Evolutionary conservation across 2,113 vertebrate genomes (phyloP).

Genomic region (Ramphastos sulfuratus): DNA sequence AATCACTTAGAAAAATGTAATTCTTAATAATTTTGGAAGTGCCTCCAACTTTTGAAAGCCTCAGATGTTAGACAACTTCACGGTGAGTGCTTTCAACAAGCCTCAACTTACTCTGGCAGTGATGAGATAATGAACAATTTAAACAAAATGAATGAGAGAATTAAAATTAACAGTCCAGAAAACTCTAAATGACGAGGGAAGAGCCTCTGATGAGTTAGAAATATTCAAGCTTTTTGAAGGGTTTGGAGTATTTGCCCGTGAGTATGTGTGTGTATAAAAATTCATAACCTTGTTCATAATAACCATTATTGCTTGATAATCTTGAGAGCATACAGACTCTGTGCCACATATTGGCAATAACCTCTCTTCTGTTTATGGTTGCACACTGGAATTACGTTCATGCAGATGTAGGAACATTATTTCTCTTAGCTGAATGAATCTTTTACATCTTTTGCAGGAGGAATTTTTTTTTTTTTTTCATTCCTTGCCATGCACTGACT

Average conservation of each 20-base stretch:
- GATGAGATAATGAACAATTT: slow-evolving; percentile 53
- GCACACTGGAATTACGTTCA: not conserved
- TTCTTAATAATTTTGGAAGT: not conserved
- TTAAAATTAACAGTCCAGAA: slow-evolving; percentile 64
- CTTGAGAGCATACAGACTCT: not conserved
- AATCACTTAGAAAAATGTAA: not conserved
- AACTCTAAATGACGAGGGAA: slow-evolving; percentile 44
- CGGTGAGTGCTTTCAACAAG: slow-evolving; percentile 26
- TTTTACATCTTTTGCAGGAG: not conserved
- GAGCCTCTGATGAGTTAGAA: slow-evolving; percentile 15
- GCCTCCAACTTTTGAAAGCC: slow-evolving; percentile 10
- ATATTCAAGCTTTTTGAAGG: slow-evolving; percentile 18
- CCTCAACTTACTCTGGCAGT: not conserved
- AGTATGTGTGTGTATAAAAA: slow-evolving; percentile 10
- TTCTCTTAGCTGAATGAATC: not conserved
- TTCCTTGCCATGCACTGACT: not conserved
- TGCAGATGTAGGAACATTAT: not conserved
- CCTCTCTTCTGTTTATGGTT: not conserved
- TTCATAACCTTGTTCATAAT: not conserved
- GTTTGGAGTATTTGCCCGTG: slow-evolving; percentile 5
- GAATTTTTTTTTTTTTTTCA: not conserved
- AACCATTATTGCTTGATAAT: not conserved
- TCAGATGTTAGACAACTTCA: slow-evolving; percentile 36
- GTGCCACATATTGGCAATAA: not conserved
- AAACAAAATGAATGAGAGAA: slow-evolving; percentile 54